Evolutionary conservation across 2,888 invertebrate species (phyloP).

Genomic region (Conchocele bisecta): DNA sequence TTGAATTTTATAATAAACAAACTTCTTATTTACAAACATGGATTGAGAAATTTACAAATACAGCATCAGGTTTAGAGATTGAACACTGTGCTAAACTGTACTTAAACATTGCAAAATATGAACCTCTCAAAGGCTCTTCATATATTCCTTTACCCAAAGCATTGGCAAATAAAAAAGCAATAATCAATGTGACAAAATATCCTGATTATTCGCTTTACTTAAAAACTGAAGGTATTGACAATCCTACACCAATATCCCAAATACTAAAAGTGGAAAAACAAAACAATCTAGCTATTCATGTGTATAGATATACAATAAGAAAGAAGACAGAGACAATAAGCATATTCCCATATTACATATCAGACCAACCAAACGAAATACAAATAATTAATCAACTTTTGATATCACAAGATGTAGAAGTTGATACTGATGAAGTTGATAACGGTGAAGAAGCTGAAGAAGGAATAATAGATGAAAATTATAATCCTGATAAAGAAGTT

Average conservation of each 20-base stretch:
- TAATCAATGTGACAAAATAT: slow-evolving; percentile 19
- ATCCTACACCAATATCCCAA: slow-evolving; percentile 29
- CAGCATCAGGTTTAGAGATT: slow-evolving; percentile 22
- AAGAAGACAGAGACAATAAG: slow-evolving; percentile 16
- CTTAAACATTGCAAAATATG: slow-evolving; percentile 31
- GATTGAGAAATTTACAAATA: too few relatives aligned
- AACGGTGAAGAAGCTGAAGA: neutral
- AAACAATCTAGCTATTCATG: slow-evolving; percentile 34
- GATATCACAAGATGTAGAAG: slow-evolving; percentile 23
- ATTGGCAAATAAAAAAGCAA: slow-evolving; percentile 29
- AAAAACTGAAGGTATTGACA: slow-evolving; percentile 22
- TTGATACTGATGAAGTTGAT: neutral
- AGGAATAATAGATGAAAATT: neutral
- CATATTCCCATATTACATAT: slow-evolving; percentile 39
- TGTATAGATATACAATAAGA: slow-evolving; percentile 25
- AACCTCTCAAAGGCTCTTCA: slow-evolving; percentile 37
- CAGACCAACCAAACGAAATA: slow-evolving; percentile 27
- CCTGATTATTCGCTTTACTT: slow-evolving; percentile 85
- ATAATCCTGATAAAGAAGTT: neutral
- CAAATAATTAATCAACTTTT: slow-evolving; percentile 14
- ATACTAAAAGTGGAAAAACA: slow-evolving; percentile 24
- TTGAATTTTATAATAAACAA: too few relatives aligned
- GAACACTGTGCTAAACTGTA: slow-evolving; percentile 27
- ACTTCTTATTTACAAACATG: too few relatives aligned
- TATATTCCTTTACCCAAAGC: slow-evolving; percentile 30